A percentile compares a stretch with the other conserved stretches of the same genome.
Evolutionary conservation across 2,797 vertebrate species (phyloP).

Genomic region (Selene dorsalis): DNA sequence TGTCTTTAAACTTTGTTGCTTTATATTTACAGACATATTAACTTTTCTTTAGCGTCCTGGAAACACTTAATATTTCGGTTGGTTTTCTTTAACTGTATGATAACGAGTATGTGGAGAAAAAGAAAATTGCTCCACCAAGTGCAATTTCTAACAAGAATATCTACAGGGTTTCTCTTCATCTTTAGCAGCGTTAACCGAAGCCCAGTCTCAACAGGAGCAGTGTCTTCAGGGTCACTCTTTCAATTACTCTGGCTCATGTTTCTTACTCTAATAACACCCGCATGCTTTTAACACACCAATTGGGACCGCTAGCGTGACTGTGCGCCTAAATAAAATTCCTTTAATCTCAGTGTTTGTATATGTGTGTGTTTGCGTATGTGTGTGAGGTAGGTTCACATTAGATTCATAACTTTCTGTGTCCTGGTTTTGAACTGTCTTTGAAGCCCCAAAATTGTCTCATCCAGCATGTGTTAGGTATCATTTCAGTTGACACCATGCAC

Average conservation of each 20-base stretch:
- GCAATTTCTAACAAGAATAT: slow-evolving; percentile 30
- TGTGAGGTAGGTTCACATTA: slow-evolving; percentile 38
- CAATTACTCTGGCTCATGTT: slow-evolving; percentile 66
- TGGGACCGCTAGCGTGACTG: slow-evolving; percentile 34
- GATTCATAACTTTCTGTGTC: slow-evolving; percentile 60
- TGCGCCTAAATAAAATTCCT: slow-evolving; percentile 56
- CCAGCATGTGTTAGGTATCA: slow-evolving; percentile 74
- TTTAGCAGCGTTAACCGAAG: slow-evolving; percentile 34
- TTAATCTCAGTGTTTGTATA: slow-evolving; percentile 55
- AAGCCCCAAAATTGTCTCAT: slow-evolving; percentile 73
- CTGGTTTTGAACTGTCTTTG: slow-evolving; percentile 73
- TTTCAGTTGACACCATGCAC: slow-evolving; percentile 77
- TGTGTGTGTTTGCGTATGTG: neutral
- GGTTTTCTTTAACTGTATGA: neutral
- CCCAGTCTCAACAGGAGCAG: slow-evolving; percentile 43
- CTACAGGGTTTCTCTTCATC: slow-evolving; percentile 21
- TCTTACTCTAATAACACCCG: slow-evolving; percentile 55
- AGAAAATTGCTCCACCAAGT: neutral
- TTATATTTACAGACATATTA: slow-evolving; percentile 31
- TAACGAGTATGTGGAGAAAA: slow-evolving; percentile 24
- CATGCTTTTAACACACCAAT: slow-evolving; percentile 56
- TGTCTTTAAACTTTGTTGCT: slow-evolving; percentile 27
- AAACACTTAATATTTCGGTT: slow-evolving; percentile 7
- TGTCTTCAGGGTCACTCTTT: slow-evolving; percentile 61
- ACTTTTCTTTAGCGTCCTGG: slow-evolving; percentile 1